These are phyloP conservation scores for Strigops habroptila DNA, from an alignment of 2,113 vertebrate species.

Conservation along the genomic window DNA sequence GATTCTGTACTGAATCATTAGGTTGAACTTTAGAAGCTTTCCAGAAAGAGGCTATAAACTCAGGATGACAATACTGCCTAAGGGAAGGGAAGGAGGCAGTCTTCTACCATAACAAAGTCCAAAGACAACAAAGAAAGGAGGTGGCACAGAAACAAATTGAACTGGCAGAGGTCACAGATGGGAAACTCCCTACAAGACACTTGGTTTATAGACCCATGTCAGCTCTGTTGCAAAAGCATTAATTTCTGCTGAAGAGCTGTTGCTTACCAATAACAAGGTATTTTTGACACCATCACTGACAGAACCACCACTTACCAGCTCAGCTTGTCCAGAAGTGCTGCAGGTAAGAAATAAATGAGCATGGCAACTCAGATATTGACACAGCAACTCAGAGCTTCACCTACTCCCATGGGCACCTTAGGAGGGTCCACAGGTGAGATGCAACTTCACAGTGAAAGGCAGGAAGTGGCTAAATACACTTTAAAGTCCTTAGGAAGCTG, in stretches of 20 bases:
- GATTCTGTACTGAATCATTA: background rate
- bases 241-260: background rate
- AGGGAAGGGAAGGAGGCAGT: background rate
- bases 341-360: background rate
- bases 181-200: background rate
- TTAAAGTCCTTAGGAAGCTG: background rate
- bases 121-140: background rate
- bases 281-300: background rate
- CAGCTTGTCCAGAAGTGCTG: background rate
- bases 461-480: background rate
- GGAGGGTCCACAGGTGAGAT: background rate
- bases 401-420: accelerated
- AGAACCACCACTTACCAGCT: background rate
- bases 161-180: background rate
- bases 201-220: accelerated
- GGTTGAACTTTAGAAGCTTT: background rate
- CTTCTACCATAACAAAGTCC: background rate
- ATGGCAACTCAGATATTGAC: background rate
- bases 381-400: background rate
- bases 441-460: accelerated
- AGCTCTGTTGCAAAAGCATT: background rate
- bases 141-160: background rate
- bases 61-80: background rate
- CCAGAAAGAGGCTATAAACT: background rate
- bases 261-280: background rate